Evolutionary conservation across 2,888 invertebrate species (phyloP).

Genomic region (Prosapia bicincta): DNA sequence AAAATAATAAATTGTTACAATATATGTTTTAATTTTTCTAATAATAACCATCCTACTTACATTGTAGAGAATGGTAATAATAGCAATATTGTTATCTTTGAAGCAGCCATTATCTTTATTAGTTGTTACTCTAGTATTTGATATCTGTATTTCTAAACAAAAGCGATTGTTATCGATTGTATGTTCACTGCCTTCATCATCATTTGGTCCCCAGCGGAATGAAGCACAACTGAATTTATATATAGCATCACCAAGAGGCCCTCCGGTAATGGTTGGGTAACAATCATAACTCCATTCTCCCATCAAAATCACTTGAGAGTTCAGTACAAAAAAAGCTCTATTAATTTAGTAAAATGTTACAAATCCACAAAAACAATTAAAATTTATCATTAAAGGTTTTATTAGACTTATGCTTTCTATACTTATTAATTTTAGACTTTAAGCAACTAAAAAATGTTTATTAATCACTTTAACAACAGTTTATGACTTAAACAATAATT

Average conservation of each 20-base stretch:
- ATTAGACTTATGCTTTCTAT: too few species aligned
- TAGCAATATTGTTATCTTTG: neutral
- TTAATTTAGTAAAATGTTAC: neutral
- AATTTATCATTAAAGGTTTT: too few species aligned
- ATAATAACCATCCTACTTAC: too few species aligned
- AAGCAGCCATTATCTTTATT: neutral
- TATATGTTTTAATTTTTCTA: too few species aligned
- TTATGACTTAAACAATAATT: too few species aligned
- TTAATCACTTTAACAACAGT: too few species aligned
- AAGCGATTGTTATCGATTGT: neutral
- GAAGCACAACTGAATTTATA: neutral
- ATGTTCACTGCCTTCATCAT: slow-evolving; percentile 15
- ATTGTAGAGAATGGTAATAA: neutral
- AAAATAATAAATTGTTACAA: too few species aligned
- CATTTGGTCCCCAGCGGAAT: slow-evolving; percentile 8
- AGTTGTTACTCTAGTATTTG: neutral
- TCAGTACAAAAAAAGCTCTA: neutral
- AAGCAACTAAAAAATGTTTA: too few species aligned
- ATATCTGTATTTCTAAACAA: slow-evolving; percentile 2
- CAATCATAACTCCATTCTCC: neutral
- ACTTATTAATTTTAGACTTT: too few species aligned
- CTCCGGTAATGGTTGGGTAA: neutral
- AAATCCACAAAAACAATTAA: too few species aligned
- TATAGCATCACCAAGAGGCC: neutral
- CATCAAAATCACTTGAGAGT: neutral